These are phyloP conservation scores for Luperina testacea DNA, from an alignment of 2,888 invertebrate species.

Conservation along the genomic window DNA sequence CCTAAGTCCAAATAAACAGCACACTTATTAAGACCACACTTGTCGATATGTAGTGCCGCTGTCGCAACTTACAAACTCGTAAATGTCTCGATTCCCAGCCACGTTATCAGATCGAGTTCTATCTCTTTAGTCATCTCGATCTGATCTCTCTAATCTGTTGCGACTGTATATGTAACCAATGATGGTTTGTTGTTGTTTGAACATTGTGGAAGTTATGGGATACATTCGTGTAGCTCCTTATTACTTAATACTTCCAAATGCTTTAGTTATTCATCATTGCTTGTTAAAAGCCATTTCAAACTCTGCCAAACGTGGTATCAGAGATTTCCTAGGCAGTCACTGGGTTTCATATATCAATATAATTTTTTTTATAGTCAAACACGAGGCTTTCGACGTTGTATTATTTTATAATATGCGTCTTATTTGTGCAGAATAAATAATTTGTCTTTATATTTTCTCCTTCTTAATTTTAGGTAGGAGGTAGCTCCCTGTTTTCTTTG, in stretches of 20 bases:
- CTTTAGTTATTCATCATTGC: background rate
- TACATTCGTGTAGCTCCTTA: background rate
- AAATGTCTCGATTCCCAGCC: constrained; percentile 20
- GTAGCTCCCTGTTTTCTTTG: background rate
- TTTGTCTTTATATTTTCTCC: background rate
- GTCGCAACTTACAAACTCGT: constrained; percentile 14
- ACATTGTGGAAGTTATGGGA: background rate
- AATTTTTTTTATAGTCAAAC: background rate
- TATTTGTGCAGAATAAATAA: background rate
- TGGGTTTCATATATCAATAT: background rate
- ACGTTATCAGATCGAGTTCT: constrained; percentile 20
- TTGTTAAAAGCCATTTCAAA: background rate
- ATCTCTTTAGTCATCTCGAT: constrained; percentile 30
- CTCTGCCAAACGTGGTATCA: too few species aligned
- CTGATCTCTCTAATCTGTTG: constrained; percentile 38
- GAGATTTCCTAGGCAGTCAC: background rate
- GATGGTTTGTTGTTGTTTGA: constrained; percentile 13
- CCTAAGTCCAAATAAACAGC: background rate
- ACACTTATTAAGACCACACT: background rate
- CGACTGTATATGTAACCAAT: background rate
- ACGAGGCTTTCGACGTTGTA: background rate
- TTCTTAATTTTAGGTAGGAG: background rate
- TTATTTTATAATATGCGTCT: background rate
- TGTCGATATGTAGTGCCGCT: background rate
- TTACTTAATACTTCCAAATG: constrained; percentile 9